Conservation (phyloP, 92 coral and sea anemone genomes). For the Paramuricea clavata region DNA sequence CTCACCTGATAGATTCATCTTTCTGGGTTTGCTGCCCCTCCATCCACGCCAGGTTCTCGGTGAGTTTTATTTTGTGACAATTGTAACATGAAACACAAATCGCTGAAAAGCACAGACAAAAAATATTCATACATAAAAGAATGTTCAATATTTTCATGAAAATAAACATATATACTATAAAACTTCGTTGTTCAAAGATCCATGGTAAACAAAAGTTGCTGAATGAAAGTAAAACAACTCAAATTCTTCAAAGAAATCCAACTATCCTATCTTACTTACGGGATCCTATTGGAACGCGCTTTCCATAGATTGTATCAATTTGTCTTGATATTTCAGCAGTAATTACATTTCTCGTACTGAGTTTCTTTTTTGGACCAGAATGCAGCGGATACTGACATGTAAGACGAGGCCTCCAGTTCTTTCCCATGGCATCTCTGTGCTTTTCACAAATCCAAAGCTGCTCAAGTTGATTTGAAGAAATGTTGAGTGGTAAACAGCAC, state of each 20-base stretch:
- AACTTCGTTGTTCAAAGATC: too few relatives aligned
- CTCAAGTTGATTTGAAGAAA: constrained; percentile 62
- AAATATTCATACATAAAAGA: not conserved
- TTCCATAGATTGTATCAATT: constrained; percentile 55
- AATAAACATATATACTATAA: too few relatives aligned
- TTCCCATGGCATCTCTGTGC: constrained; percentile 66
- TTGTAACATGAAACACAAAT: constrained; percentile 74
- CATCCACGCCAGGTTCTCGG: constrained; percentile 64
- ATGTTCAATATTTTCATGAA: too few relatives aligned
- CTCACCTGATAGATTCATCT: not conserved
- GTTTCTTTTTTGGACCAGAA: constrained; percentile 61
- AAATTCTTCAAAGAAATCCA: not conserved
- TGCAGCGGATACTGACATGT: constrained; percentile 75
- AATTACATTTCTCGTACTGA: constrained; percentile 66
- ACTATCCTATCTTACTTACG: constrained; percentile 68
- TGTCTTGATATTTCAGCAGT: constrained; percentile 62
- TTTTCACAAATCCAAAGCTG: constrained; percentile 73
- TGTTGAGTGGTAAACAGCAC: constrained; percentile 54
- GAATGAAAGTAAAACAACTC: too few relatives aligned
- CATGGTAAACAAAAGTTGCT: too few relatives aligned
- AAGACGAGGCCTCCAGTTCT: constrained; percentile 62
- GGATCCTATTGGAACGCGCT: constrained; percentile 69
- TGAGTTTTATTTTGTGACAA: constrained; percentile 57
- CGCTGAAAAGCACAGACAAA: constrained; percentile 63
- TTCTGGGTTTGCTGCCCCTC: constrained; percentile 34